Evolutionary conservation across 2,113 vertebrate genomes (phyloP).

Genomic region (Orientallactaga bullata): DNA sequence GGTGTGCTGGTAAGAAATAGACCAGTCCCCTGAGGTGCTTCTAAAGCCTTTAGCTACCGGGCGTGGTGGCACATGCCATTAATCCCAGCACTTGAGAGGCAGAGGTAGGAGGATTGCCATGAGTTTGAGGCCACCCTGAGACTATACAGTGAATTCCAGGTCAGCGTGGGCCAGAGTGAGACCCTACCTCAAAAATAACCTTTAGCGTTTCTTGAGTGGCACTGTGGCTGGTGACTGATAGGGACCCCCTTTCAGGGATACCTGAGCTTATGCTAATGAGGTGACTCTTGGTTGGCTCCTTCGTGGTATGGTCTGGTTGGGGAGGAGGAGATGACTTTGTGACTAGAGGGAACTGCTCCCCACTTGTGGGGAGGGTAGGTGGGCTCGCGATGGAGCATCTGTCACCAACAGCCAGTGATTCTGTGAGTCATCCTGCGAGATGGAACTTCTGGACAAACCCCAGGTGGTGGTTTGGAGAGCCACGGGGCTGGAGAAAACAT

Average conservation of each 20-base stretch:
- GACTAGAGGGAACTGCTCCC: neutral
- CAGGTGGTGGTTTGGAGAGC: neutral
- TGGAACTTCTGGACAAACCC: neutral
- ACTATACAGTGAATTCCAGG: too few species aligned
- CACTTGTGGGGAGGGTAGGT: neutral
- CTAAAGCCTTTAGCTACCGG: neutral
- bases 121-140: too few species aligned
- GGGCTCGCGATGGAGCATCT: neutral
- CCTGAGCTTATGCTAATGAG: neutral
- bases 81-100: too few species aligned
- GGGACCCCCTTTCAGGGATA: neutral
- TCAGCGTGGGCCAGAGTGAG: too few species aligned
- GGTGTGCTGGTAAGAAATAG: too few species aligned
- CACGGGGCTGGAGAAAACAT: neutral
- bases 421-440: too few species aligned
- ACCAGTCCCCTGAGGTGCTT: neutral
- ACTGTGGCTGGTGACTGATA: too few species aligned
- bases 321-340: too few species aligned
- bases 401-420: neutral
- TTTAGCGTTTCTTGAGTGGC: too few species aligned
- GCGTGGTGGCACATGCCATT: too few species aligned
- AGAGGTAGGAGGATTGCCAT: too few species aligned
- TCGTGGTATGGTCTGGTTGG: neutral
- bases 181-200: too few species aligned
- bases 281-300: neutral